phyloP scores from a whole-genome alignment of 2,113 vertebrate genomes.

The Scalopus aquaticus region DNA sequence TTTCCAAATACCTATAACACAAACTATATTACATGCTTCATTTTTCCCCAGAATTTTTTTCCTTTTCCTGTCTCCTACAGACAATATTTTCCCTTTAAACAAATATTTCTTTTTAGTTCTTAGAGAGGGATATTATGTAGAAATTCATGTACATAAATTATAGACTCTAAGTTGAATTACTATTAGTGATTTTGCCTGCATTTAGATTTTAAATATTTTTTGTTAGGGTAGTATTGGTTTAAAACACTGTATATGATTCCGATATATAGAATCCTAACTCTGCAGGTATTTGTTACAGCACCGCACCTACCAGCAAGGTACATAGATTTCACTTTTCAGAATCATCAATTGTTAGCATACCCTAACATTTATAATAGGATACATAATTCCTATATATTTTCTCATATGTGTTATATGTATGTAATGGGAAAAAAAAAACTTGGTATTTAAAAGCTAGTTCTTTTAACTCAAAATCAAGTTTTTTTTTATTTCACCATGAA shows the following conservation, averaged over 20 bases:
- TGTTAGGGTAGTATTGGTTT: too few relatives aligned
- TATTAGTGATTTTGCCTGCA: conserved; percentile 28
- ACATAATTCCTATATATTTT: not conserved
- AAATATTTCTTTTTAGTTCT: not conserved
- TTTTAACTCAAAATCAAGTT: not conserved
- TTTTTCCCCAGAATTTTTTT: not conserved
- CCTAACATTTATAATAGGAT: not conserved
- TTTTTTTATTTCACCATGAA: not conserved
- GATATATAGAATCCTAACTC: too few relatives aligned
- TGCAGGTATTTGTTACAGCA: too few relatives aligned
- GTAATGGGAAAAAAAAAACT: not conserved
- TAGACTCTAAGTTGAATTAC: not conserved
- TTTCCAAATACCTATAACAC: not conserved
- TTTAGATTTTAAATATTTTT: not conserved
- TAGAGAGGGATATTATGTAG: not conserved
- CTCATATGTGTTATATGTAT: not conserved
- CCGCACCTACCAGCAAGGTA: too few relatives aligned
- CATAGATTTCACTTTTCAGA: not conserved
- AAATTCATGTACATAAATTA: not conserved
- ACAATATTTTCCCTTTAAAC: not conserved
- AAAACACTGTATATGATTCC: too few relatives aligned
- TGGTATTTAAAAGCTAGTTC: not conserved
- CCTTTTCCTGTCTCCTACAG: not conserved
- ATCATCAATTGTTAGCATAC: not conserved
- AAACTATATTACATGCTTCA: not conserved